Evolutionary conservation across 2,888 invertebrate genomes (phyloP), one percentile per base, ranked within the genome.

Genomic region (Exocentrus adspersus): DNA sequence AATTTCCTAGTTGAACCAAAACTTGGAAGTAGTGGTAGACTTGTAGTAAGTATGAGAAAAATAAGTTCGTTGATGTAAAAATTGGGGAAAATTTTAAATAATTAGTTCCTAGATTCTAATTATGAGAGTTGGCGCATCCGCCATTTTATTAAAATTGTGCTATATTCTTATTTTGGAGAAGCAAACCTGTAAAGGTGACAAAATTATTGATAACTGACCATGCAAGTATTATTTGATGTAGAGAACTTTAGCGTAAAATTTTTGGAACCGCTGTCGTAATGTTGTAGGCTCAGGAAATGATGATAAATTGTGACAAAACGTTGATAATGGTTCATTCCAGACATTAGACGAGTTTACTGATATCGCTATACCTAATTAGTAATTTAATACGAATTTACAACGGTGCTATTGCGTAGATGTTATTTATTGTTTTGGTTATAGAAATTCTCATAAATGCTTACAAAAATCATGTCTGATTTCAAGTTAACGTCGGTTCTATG

Each of bases 271-370:
- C 74, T 73, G 60, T 64, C 63, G 54, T 63, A 62, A 59, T 54
- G 66, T 64, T 73, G 75, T 77, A 75, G 71, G 73, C 73, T 75
- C 77, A 78, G 78, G 78, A 78, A 78, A 75, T 76, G 72, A 65
- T 70, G 78, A 78, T 78, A 78, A 77, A 69, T 71, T 70, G 69
- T 71, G 74, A 77, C 72, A 77, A 69, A 67, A 65, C 68, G 60
- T 65, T 72, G 72, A 75, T 75, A 74, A 63, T 70, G 70, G 59
- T 65, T 60, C 69, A 68, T 68, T 72, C 73, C 76, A 76, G 76
- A 77, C 75, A 75, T 70, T 71, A 68, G 68, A 60, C 57, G 62
- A 30, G 45, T 71, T 72, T 70, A 69, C 73, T 60, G 61, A 64
- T 65, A 62, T 60, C 51, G 51, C 58, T 50, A 45, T 51, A 62